Percentiles rank a stretch among this genome's conserved stretches.
Conservation (phyloP, 2,113 vertebrate species). For the Cricetomys ansorgei region DNA sequence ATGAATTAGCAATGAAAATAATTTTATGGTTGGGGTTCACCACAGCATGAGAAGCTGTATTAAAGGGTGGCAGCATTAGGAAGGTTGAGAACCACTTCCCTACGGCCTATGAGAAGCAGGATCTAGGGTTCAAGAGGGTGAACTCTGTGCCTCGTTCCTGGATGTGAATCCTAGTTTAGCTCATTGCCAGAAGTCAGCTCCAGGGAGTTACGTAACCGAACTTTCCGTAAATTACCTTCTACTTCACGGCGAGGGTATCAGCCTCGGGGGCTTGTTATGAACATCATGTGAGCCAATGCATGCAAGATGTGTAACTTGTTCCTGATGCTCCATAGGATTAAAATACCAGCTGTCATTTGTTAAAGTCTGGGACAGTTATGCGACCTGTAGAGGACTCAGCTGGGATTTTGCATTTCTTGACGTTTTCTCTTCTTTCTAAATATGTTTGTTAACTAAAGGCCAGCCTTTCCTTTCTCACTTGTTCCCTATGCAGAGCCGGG, state of each 20-base stretch:
- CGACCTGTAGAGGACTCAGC: neutral
- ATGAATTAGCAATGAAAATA: too few species aligned
- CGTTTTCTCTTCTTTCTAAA: neutral
- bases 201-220: neutral
- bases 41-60: too few species aligned
- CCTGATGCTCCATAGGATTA: neutral
- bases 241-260: neutral
- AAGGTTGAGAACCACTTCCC: too few species aligned
- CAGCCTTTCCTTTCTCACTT: neutral
- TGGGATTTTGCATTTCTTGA: neutral
- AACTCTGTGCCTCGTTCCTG: neutral
- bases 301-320: neutral
- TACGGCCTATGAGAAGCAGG: neutral
- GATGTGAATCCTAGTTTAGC: neutral
- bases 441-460: conserved; percentile 16
- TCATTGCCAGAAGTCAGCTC: neutral
- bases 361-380: neutral
- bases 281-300: neutral
- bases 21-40: too few species aligned
- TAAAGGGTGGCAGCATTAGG: too few species aligned
- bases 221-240: neutral
- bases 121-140: accelerated
- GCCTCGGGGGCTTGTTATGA: neutral
- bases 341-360: neutral
- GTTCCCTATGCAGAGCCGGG: neutral